Evolutionary conservation across 2,113 vertebrate genomes (phyloP), one percentile per base, ranked within the genome.

Genomic region (Equus przewalskii): DNA sequence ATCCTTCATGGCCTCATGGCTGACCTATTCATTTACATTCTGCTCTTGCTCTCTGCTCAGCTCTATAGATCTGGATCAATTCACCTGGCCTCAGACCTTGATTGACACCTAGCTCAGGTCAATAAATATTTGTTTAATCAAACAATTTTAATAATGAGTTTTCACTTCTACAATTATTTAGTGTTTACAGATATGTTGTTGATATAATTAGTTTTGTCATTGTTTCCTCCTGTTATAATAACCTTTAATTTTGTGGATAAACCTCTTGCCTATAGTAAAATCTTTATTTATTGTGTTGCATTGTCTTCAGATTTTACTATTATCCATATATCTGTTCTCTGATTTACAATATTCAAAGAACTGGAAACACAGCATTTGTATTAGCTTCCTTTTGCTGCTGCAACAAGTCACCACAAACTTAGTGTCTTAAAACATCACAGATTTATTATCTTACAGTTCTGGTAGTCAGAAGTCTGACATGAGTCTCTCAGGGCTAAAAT

Each of bases 121-220:
- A 86, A 9, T 81, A 73, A 89, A 80, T 72, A 82, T 87, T 69
- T 95, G 7, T 93, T 91, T 30, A 58, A 58, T 73, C 26, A 54
- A 83, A 91, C 30, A 91, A 89, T 85, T 85, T 70, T 80, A 95
- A 79, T 36, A 92, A 67, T 46, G 62, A 89, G 5, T 72, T 91
- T 90, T 67, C 2, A 73, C 44, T 67, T 82, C 18, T 28, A 87
- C 86, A 96, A 65, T 86, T 44, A 67, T 69, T 94, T 90, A 51
- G 30, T 51, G 12, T 46, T 90, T 72, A 81, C 26, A 70, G n/a
- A 64, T 64, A 69, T 84, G 41, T 70, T 70, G 9, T 54, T 96
- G 46, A 22, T 22, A 73, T 70, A 62, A 49, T n/a, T 54, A 75
- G 28, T 36, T 86, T 81, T 93, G 69, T 84, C 21, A 33, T 84